These are phyloP conservation scores for Oreochromis niloticus DNA, from an alignment of 2,113 vertebrate species.

Conservation along the genomic window DNA sequence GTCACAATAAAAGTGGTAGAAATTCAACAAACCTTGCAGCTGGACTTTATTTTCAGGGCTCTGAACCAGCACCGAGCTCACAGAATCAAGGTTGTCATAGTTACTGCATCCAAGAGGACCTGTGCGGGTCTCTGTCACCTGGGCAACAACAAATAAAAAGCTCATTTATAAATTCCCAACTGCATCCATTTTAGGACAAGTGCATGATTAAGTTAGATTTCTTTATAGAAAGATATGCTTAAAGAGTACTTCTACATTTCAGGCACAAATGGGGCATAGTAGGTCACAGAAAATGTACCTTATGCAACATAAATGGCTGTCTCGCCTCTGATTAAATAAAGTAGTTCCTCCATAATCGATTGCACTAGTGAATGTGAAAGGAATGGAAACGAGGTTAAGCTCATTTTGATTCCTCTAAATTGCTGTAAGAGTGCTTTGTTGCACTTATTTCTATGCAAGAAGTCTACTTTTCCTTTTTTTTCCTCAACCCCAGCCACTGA, in stretches of 20 bases:
- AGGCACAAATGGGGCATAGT: not conserved
- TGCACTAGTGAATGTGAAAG: not conserved
- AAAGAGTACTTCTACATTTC: not conserved
- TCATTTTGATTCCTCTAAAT: slow-evolving; percentile 14
- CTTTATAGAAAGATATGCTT: not conserved
- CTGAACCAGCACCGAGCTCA: slow-evolving; percentile 97
- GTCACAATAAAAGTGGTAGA: not conserved
- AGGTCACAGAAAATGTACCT: not conserved
- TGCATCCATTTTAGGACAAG: not conserved
- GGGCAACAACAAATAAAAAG: slow-evolving; percentile 57
- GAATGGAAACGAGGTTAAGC: not conserved
- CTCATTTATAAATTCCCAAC: not conserved
- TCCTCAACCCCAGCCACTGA: slow-evolving; percentile 6
- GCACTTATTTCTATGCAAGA: not conserved
- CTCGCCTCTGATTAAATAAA: not conserved
- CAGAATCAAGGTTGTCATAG: slow-evolving; percentile 99
- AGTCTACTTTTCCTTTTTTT: not conserved
- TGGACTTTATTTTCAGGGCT: slow-evolving; percentile 98
- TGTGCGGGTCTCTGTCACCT: slow-evolving; percentile 97
- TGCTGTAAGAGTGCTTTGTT: not conserved
- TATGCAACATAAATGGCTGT: not conserved
- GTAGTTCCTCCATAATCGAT: not conserved
- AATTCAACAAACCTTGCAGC: slow-evolving; percentile 85
- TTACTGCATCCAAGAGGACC: slow-evolving; percentile 99
- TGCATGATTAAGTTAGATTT: not conserved